A percentile compares a stretch with the other conserved stretches of the same genome.
These are phyloP conservation scores for Actias luna DNA, from an alignment of 2,888 invertebrate species.

Conservation along the genomic window DNA sequence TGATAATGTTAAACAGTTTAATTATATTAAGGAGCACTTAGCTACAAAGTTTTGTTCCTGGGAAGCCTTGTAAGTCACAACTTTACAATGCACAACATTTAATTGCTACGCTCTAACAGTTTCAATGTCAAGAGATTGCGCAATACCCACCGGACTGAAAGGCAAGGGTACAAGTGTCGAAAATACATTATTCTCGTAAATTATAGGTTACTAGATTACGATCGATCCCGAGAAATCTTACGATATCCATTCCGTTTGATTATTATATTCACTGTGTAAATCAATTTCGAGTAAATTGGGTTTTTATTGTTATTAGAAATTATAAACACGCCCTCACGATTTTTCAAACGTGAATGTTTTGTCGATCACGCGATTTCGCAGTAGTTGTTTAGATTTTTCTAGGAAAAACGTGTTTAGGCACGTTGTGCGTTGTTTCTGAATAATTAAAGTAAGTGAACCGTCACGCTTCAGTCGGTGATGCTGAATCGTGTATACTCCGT, in stretches of 20 bases:
- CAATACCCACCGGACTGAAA: background rate
- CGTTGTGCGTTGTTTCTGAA: too few species aligned
- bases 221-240: background rate
- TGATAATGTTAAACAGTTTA: too few species aligned
- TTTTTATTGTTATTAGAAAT: constrained; percentile 1
- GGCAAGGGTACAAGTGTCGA: background rate
- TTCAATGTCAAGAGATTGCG: background rate
- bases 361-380: background rate
- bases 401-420: background rate
- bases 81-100: background rate
- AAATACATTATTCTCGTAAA: background rate
- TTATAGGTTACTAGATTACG: background rate
- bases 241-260: background rate
- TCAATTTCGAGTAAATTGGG: background rate
- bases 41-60: background rate
- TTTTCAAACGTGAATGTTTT: background rate
- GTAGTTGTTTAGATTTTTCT: background rate
- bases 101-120: background rate
- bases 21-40: too few species aligned
- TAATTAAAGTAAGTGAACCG: too few species aligned
- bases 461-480: too few species aligned
- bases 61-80: background rate
- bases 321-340: background rate
- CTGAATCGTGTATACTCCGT: too few species aligned
- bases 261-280: background rate